A percentile compares a stretch with the other conserved stretches of the same genome.
Conservation (phyloP, 1,140 invertebrate species). For the Eulimnadia texana region DNA sequence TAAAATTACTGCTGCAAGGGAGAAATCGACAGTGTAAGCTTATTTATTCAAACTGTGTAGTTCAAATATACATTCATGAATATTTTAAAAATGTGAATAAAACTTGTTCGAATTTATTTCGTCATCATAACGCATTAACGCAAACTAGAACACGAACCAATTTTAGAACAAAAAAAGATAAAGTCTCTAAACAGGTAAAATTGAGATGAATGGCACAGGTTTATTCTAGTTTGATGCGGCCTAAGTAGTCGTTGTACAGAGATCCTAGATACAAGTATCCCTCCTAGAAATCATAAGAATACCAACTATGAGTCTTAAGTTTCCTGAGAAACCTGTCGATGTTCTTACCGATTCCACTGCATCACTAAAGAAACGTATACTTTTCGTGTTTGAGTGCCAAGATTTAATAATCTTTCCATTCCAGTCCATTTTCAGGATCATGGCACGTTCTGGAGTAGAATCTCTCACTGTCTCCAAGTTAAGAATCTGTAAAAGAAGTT, state of each 20-base stretch:
- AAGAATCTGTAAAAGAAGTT: constrained; percentile 17
- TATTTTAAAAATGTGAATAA: no score
- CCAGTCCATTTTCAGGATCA: constrained; percentile 43
- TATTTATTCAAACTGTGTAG: no score
- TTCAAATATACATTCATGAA: no score
- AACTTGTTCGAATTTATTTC: no score
- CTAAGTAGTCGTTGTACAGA: neutral
- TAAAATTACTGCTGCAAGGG: no score
- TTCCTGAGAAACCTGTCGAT: neutral
- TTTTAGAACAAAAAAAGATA: no score
- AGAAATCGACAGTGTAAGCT: no score
- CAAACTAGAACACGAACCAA: no score
- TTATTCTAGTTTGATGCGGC: neutral
- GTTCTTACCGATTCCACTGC: neutral
- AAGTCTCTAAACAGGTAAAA: no score
- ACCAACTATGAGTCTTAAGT: neutral
- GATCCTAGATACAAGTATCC: neutral
- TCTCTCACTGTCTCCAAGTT: constrained; percentile 19
- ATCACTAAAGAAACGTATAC: neutral
- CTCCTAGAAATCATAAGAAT: neutral
- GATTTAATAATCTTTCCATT: constrained; percentile 47
- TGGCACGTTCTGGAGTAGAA: constrained; percentile 27
- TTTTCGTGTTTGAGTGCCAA: constrained; percentile 31
- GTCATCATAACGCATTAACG: no score
- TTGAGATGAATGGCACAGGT: no score